Evolutionary conservation across 2,888 invertebrate species (phyloP), one percentile per base, ranked within the genome.

Genomic region (Diarsia mendica): DNA sequence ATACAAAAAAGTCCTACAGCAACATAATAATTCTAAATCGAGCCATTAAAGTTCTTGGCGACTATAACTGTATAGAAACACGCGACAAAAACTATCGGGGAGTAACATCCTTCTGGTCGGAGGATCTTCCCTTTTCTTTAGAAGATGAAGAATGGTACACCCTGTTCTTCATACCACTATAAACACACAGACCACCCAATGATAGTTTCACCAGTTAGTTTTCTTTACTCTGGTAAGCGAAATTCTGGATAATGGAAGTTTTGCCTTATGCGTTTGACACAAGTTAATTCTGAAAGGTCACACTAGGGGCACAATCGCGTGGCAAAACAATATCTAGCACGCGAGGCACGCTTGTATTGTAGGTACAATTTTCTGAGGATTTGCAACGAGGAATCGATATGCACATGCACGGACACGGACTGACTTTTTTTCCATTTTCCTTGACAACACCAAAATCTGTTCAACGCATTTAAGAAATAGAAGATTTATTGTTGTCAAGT

Each of bases 281-380:
- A n/a, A 67, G 13, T 67, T 58, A 33, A 49, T 49, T 75, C 10
- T 33, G 58, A 70, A 75, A 70, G 33, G n/a, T 33, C 8, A 20
- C 11, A 33, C 48, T 49, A 39, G 13, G 1, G 39, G 39, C 39
- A 39, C 11, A 20, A 49, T 61, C 48, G 60, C 13, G 23, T 39
- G n/a, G 20, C 13, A 65, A 51, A 48, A 58, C 6, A 28, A 61
- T 44, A 51, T 77, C 8, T 15, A 28, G 13, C n/a, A 48, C 51
- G 46, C 51, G 46, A 39, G 11, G 58, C 46, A 39, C 39, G 51
- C 65, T 53, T 44, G n/a, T 46, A 10, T 44, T 63, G 61, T n/a
- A n/a, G 63, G 44, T n/a, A 63, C 60, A 74, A 74, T 78, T 80
- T 80, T 23, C 46, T n/a, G 28, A 66, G 60, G 81, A 61, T 80